These are phyloP conservation scores for Panthera uncia DNA, from an alignment of 2,113 vertebrate genomes.

Conservation along the genomic window DNA sequence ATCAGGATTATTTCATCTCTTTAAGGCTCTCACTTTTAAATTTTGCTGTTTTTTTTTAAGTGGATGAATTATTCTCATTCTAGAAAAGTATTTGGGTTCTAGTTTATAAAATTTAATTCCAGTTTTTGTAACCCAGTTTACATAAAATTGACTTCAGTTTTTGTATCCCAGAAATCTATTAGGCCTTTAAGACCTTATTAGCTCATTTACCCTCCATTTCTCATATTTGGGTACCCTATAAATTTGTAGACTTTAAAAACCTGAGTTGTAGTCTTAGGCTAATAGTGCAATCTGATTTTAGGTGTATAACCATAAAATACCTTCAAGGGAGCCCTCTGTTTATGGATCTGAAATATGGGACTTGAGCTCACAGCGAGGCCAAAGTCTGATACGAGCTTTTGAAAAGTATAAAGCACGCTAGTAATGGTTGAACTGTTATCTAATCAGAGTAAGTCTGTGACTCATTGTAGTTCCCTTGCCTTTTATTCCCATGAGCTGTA, in stretches of 20 bases:
- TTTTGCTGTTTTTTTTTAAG: not conserved
- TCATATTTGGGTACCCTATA: not conserved
- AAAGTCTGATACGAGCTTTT: not conserved
- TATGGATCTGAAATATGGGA: not conserved
- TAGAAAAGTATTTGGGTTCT: constrained; percentile 7
- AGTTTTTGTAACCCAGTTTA: not conserved
- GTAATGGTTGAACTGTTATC: not conserved
- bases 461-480: constrained; percentile 1
- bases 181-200: not conserved
- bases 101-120: constrained; percentile 8
- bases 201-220: not conserved
- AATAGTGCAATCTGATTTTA: constrained; percentile 19
- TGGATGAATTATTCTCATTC: not conserved
- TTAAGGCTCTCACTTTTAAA: constrained; percentile 12
- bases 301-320: not conserved
- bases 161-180: not conserved
- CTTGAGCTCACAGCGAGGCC: not conserved
- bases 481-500: constrained; percentile 10
- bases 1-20: constrained; percentile 50
- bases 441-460: not conserved
- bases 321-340: not conserved
- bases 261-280: not conserved
- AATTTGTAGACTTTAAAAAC: not conserved
- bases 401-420: not conserved
- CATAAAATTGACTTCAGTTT: not conserved